A percentile compares a stretch with the other conserved stretches of the same genome.
Evolutionary conservation across 1,140 invertebrate genomes (phyloP).

Genomic region (Zelostemma sp.): DNA sequence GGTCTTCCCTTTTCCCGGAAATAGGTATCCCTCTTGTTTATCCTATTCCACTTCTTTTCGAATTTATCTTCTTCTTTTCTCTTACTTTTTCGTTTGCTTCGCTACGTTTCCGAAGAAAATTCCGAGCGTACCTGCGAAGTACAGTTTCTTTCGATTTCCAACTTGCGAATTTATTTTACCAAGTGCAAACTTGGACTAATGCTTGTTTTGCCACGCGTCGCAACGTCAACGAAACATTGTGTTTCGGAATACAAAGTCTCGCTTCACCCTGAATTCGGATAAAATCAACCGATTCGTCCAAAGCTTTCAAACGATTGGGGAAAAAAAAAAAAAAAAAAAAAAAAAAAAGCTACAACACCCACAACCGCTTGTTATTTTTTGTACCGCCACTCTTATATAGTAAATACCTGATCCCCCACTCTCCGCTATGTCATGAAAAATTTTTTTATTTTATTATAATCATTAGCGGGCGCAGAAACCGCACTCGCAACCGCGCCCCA

Average conservation of each 20-base stretch:
- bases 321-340: no score
- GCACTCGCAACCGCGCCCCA: no score
- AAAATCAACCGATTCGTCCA: no score
- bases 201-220: background rate
- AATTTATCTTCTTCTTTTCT: background rate
- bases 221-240: no score
- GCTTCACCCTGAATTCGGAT: background rate
- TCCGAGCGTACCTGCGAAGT: background rate
- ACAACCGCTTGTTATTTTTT: no score
- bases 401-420: no score
- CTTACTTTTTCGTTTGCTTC: background rate
- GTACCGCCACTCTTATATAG: no score
- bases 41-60: background rate
- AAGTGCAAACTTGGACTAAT: background rate
- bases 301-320: no score
- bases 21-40: slow-evolving; percentile 9
- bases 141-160: slow-evolving; percentile 1
- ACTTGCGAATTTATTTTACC: background rate
- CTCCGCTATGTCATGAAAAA: no score
- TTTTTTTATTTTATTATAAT: no score
- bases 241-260: background rate
- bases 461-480: no score
- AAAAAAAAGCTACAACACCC: no score
- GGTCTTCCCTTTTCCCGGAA: background rate
- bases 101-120: background rate